Percentiles rank a stretch among this genome's conserved stretches.
Conservation (phyloP, 2,113 vertebrate species). For the cat (Felis catus) region DNA sequence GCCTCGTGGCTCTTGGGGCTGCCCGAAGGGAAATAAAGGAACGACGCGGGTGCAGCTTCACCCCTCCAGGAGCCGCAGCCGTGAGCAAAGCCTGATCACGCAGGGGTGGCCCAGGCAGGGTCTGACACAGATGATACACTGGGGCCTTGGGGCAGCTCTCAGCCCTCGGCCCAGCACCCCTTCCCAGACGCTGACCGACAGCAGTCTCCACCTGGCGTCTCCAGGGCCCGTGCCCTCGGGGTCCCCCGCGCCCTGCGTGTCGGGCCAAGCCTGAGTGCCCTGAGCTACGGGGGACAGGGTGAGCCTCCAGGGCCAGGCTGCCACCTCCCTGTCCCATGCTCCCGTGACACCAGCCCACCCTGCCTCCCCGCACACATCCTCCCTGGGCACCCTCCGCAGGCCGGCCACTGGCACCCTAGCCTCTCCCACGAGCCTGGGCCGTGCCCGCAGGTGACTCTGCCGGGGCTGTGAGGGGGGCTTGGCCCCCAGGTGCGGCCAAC, state of each 20-base stretch:
- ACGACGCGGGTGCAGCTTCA: fast-evolving
- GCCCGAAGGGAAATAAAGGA: background rate
- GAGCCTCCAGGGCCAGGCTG: background rate
- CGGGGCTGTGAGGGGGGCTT: fast-evolving
- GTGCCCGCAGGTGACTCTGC: background rate
- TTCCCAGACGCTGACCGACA: too few relatives aligned
- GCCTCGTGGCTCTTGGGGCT: background rate
- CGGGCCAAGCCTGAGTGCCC: background rate
- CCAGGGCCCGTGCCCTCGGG: background rate
- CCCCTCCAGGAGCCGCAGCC: background rate
- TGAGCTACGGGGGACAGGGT: background rate
- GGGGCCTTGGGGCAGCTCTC: too few relatives aligned
- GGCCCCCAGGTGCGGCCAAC: background rate
- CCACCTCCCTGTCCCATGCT: fast-evolving
- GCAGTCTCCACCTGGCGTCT: background rate
- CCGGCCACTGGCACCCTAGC: background rate
- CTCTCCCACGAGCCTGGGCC: fast-evolving
- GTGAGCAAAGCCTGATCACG: background rate
- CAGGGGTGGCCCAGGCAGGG: background rate
- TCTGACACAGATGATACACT: background rate
- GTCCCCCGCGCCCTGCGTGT: background rate
- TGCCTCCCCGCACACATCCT: too few relatives aligned
- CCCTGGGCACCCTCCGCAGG: background rate
- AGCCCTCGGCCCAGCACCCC: too few relatives aligned
- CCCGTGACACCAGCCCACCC: fast-evolving